Evolutionary conservation across 2,888 invertebrate genomes (phyloP).

Genomic region (Antheraea assamensis): DNA sequence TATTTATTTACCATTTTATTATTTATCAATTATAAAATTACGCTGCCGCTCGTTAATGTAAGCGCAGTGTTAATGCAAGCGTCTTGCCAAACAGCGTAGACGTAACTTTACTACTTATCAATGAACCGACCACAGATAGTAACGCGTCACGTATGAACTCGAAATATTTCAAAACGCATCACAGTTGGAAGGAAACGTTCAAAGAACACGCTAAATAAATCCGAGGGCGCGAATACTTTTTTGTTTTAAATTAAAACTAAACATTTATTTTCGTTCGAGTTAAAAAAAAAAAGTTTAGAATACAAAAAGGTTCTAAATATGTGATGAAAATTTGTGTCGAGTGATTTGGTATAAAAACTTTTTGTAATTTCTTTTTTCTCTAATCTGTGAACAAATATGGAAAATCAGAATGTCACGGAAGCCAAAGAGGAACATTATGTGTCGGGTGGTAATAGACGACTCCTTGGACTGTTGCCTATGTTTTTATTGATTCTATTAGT

Average conservation of each 20-base stretch:
- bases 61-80: not conserved
- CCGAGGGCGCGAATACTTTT: not conserved
- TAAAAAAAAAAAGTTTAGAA: not conserved
- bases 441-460: constrained; percentile 30
- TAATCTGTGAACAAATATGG: constrained; percentile 33
- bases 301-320: not conserved
- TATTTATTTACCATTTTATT: too few species aligned
- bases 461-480: constrained; percentile 56
- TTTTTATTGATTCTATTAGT: constrained; percentile 58
- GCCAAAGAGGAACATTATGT: constrained; percentile 26
- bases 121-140: constrained; percentile 19
- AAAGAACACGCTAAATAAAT: constrained; percentile 5
- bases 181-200: constrained; percentile 20
- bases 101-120: constrained; percentile 22
- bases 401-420: constrained; percentile 28
- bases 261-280: too few species aligned
- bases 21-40: not conserved
- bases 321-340: not conserved
- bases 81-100: constrained; percentile 14
- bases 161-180: constrained; percentile 19
- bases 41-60: not conserved
- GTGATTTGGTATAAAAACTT: constrained; percentile 9
- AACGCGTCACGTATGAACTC: constrained; percentile 13
- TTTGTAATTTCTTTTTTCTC: constrained; percentile 10
- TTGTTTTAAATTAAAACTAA: too few species aligned